phyloP scores from a whole-genome alignment of 2,113 vertebrate genomes.

The Litocranius walleri region DNA sequence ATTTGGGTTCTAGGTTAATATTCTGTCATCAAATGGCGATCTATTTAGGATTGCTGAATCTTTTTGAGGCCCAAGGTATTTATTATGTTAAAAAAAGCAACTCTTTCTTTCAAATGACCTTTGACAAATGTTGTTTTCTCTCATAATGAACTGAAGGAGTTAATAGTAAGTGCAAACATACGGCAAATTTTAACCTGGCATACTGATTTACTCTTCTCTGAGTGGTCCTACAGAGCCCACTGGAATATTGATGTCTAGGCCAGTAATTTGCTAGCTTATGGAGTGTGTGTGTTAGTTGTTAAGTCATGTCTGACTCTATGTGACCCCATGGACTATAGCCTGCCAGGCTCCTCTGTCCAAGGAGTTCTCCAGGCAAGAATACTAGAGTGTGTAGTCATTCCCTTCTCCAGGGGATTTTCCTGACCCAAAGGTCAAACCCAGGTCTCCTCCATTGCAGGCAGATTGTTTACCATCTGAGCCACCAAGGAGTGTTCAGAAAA shows the following conservation, averaged over 20 bases:
- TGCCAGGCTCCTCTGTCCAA: not conserved
- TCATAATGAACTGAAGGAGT: slow-evolving; percentile 38
- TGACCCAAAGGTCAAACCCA: not conserved
- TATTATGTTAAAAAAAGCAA: not conserved
- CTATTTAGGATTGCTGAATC: not conserved
- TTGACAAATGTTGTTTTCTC: slow-evolving; percentile 13
- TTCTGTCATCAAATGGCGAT: not conserved
- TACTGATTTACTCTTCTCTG: slow-evolving; percentile 25
- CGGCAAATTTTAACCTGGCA: too few species aligned
- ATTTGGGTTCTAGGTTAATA: not conserved
- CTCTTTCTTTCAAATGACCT: not conserved
- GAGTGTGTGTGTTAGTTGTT: not conserved
- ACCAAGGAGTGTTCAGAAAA: not conserved
- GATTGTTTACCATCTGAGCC: not conserved
- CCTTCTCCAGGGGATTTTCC: not conserved
- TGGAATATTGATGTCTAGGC: not conserved
- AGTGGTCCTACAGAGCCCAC: not conserved
- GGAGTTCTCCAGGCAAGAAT: not conserved
- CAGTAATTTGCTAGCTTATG: not conserved
- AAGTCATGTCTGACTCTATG: not conserved
- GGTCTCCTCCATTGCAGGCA: not conserved
- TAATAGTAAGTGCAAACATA: slow-evolving; percentile 46
- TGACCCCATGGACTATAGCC: not conserved
- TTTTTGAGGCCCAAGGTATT: not conserved
- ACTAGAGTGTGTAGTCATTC: not conserved